phyloP scores from a whole-genome alignment of 2,888 invertebrate species.

The Choreutis nemorana region DNA sequence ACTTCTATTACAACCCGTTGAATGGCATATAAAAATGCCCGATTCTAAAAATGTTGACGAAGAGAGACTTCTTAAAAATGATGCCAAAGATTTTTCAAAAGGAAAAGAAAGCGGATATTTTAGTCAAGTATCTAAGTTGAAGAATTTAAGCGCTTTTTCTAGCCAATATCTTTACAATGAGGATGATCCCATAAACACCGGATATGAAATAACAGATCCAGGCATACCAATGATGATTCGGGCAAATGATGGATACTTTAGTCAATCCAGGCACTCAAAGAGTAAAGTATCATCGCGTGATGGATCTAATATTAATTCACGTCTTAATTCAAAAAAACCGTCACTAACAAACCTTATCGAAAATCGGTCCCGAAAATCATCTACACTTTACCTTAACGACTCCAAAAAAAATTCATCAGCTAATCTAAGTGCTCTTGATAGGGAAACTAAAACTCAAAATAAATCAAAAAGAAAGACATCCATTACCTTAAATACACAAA shows the following conservation, averaged over 20 bases:
- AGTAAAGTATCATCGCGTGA: constrained; percentile 47
- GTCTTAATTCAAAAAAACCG: constrained; percentile 50
- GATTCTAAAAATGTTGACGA: constrained; percentile 23
- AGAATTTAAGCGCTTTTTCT: constrained; percentile 57
- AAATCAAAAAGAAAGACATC: constrained; percentile 54
- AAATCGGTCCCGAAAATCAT: constrained; percentile 50
- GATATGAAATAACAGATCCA: constrained; percentile 72
- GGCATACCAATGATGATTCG: constrained; percentile 73
- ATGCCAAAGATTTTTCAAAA: constrained; percentile 20
- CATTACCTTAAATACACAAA: constrained; percentile 35
- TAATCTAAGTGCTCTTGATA: constrained; percentile 37
- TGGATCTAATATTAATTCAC: constrained; percentile 48
- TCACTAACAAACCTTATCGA: constrained; percentile 55
- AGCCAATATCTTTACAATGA: constrained; percentile 73
- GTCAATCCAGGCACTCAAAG: constrained; percentile 53
- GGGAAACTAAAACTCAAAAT: constrained; percentile 36
- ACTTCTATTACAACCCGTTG: constrained; percentile 75
- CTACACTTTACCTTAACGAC: constrained; percentile 52
- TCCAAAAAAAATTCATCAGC: constrained; percentile 55
- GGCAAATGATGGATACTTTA: constrained; percentile 70
- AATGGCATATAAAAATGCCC: constrained; percentile 71
- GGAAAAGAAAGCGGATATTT: constrained; percentile 46
- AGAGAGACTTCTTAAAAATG: constrained; percentile 24
- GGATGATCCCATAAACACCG: constrained; percentile 68
- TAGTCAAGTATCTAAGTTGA: constrained; percentile 42